phyloP scores from a whole-genome alignment of 2,797 vertebrate genomes.

The Myioborus melanocephalus region DNA sequence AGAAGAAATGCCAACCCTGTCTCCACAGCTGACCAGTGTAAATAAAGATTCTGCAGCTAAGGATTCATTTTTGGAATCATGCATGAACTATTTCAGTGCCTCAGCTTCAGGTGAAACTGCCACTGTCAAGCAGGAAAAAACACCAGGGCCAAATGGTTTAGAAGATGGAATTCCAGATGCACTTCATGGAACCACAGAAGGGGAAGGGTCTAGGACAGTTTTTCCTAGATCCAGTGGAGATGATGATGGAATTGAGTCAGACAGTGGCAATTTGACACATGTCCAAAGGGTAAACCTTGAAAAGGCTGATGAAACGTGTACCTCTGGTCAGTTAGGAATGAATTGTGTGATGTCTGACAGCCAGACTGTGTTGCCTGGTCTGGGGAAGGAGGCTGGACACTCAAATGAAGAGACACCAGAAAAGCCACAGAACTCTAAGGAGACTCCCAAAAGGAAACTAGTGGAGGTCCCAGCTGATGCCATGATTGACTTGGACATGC shows the following conservation, averaged over 20 bases:
- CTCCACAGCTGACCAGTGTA: constrained; percentile 41
- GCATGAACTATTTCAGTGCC: constrained; percentile 56
- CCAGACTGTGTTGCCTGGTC: neutral
- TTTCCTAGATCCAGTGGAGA: neutral
- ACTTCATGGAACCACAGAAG: neutral
- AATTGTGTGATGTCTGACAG: neutral
- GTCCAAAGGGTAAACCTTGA: neutral
- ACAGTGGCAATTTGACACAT: neutral
- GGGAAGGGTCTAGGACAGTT: neutral
- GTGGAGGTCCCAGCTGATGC: constrained; percentile 32
- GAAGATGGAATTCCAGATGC: neutral
- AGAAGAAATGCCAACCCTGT: constrained; percentile 69
- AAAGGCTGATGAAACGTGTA: neutral
- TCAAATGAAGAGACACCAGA: neutral
- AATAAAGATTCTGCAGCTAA: neutral
- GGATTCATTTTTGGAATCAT: constrained; percentile 34
- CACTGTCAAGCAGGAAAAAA: neutral
- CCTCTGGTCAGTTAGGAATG: neutral
- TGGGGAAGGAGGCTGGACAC: neutral
- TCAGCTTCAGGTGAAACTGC: neutral
- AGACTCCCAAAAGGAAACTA: constrained; percentile 62
- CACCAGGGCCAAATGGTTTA: neutral
- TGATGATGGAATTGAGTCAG: neutral
- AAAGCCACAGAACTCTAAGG: neutral
- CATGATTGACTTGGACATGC: neutral